phyloP scores from a whole-genome alignment of 1,140 invertebrate species.

The Drosophila triauraria region DNA sequence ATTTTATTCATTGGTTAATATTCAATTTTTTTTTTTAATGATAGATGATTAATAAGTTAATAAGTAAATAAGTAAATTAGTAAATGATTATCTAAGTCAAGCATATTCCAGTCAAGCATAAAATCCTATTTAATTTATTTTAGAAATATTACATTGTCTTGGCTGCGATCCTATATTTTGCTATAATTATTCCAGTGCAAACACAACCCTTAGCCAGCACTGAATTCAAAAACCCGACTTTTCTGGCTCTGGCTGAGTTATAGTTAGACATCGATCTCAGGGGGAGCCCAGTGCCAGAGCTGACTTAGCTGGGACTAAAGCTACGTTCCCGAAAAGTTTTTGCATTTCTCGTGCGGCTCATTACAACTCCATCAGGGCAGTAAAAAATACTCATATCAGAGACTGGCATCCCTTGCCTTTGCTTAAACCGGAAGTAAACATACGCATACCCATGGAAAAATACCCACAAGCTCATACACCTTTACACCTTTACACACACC shows the following conservation, averaged over 20 bases:
- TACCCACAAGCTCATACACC: not conserved
- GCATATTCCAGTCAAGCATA: no score
- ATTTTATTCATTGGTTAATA: no score
- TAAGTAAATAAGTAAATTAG: no score
- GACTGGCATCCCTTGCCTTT: constrained; percentile 26
- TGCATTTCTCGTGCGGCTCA: constrained; percentile 79
- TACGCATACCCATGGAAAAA: not conserved
- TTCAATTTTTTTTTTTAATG: no score
- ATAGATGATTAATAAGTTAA: no score
- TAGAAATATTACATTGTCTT: not conserved
- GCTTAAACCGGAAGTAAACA: constrained; percentile 15
- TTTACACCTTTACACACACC: not conserved
- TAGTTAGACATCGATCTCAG: constrained; percentile 76
- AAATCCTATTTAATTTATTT: no score
- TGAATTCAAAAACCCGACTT: constrained; percentile 3
- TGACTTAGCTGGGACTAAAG: constrained; percentile 53
- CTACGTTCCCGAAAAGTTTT: constrained; percentile 56
- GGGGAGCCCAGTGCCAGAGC: constrained; percentile 40
- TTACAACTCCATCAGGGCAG: constrained; percentile 69
- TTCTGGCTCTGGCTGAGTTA: constrained; percentile 58
- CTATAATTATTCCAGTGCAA: not conserved
- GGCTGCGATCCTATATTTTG: not conserved
- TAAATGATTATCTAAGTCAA: not conserved
- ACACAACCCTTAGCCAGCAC: not conserved
- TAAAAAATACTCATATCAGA: constrained; percentile 50